phyloP scores from a whole-genome alignment of 2,113 vertebrate genomes.

The Lichenostomus cassidix region DNA sequence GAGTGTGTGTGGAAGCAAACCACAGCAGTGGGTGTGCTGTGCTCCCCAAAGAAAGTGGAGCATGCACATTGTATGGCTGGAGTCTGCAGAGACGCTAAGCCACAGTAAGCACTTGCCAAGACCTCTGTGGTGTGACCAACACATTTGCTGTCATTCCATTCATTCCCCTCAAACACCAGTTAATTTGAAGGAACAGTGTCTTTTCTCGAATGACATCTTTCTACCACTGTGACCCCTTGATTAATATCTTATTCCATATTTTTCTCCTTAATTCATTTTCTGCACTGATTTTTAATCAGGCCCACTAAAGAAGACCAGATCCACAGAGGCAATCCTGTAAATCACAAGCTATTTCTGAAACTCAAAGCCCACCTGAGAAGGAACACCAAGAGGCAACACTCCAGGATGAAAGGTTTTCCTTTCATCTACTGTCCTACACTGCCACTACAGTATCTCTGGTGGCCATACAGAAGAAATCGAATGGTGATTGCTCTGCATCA shows the following conservation, averaged over 20 bases:
- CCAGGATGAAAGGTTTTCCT: not conserved
- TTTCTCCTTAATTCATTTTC: not conserved
- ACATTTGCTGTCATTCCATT: not conserved
- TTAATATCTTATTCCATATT: not conserved
- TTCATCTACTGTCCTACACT: not conserved
- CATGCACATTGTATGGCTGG: accelerated
- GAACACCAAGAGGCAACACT: not conserved
- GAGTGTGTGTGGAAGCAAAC: accelerated
- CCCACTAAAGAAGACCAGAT: not conserved
- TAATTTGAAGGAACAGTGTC: not conserved
- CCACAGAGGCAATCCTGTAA: not conserved
- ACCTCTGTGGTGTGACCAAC: not conserved
- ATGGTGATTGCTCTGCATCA: not conserved
- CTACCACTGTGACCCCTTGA: not conserved
- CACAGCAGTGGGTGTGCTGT: not conserved
- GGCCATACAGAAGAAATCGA: not conserved
- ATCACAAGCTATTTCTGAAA: not conserved
- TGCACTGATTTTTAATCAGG: not conserved
- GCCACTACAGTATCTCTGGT: not conserved
- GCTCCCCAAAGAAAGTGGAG: not conserved
- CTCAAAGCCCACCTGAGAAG: not conserved
- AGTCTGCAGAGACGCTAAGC: not conserved
- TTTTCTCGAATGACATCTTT: not conserved
- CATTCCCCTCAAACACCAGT: not conserved
- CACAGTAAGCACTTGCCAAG: not conserved